phyloP scores from a whole-genome alignment of 2,797 vertebrate species.

The Rhodeus uyekii region DNA sequence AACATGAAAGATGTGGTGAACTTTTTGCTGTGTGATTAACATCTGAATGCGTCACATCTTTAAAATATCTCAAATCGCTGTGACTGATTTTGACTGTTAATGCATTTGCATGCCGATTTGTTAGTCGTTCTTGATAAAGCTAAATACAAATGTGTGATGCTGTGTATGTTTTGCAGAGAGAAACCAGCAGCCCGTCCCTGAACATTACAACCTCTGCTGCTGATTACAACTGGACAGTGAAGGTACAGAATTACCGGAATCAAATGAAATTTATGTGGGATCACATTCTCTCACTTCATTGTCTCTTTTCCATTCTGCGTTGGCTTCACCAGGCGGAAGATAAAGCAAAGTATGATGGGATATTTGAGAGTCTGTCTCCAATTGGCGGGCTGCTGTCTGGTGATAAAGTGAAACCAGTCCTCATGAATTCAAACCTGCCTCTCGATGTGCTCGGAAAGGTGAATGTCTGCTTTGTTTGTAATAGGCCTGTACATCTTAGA shows the following conservation, averaged over 20 bases:
- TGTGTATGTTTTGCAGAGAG: conserved; percentile 75
- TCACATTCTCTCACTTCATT: background rate
- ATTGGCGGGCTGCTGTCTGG: conserved; percentile 91
- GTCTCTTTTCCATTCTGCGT: background rate
- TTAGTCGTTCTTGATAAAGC: background rate
- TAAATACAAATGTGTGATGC: background rate
- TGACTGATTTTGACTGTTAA: background rate
- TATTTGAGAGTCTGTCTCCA: conserved; percentile 94
- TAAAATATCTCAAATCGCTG: background rate
- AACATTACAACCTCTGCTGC: conserved; percentile 65
- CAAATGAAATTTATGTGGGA: background rate
- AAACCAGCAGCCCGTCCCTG: conserved; percentile 84
- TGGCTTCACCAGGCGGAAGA: conserved; percentile 84
- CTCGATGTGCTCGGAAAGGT: conserved; percentile 95
- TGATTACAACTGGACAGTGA: conserved; percentile 90
- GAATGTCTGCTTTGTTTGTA: conserved; percentile 54
- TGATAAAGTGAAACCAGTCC: conserved; percentile 95
- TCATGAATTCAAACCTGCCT: conserved; percentile 98
- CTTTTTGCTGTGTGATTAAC: background rate
- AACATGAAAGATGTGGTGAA: background rate
- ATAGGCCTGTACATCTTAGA: background rate
- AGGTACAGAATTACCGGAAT: conserved; percentile 71
- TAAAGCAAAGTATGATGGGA: conserved; percentile 95
- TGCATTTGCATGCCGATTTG: background rate
- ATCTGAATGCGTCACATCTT: background rate